Conservation (phyloP, 1,140 invertebrate species). For the Drosophila ficusphila region DNA sequence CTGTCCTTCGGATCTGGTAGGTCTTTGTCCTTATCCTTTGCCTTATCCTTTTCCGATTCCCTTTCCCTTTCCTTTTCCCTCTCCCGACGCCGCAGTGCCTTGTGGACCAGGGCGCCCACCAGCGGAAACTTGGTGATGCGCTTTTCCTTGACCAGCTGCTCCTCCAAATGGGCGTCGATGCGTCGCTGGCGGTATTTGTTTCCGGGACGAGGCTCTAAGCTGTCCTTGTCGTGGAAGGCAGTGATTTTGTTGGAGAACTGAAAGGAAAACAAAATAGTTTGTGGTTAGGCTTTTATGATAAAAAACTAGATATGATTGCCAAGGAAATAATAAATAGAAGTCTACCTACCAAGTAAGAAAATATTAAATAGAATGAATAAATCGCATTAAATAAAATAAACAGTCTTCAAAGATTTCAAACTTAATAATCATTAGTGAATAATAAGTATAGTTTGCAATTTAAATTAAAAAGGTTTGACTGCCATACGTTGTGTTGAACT, state of each 20-base stretch:
- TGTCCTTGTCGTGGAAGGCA: constrained; percentile 41
- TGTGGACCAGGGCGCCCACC: constrained; percentile 65
- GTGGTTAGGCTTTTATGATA: no score
- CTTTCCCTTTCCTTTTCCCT: not conserved
- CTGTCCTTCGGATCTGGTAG: not conserved
- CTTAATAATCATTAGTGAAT: no score
- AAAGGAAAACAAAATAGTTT: not conserved
- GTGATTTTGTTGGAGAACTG: constrained; percentile 54
- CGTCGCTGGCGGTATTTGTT: constrained; percentile 45
- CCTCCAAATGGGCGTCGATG: constrained; percentile 23
- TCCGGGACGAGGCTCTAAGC: constrained; percentile 34
- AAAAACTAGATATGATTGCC: no score
- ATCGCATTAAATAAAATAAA: no score
- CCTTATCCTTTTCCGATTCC: not conserved
- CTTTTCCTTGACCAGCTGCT: constrained; percentile 50
- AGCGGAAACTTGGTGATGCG: constrained; percentile 61
- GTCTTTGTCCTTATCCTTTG: constrained; percentile 1
- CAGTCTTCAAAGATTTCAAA: no score
- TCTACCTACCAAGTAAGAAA: no score
- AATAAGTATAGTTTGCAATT: no score
- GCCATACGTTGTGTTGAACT: no score
- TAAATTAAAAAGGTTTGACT: no score
- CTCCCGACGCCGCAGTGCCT: constrained; percentile 42
- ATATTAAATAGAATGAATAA: no score
- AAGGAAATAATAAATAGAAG: no score